These are phyloP conservation scores for Hesperia comma DNA, from an alignment of 2,888 invertebrate genomes.

Conservation along the genomic window DNA sequence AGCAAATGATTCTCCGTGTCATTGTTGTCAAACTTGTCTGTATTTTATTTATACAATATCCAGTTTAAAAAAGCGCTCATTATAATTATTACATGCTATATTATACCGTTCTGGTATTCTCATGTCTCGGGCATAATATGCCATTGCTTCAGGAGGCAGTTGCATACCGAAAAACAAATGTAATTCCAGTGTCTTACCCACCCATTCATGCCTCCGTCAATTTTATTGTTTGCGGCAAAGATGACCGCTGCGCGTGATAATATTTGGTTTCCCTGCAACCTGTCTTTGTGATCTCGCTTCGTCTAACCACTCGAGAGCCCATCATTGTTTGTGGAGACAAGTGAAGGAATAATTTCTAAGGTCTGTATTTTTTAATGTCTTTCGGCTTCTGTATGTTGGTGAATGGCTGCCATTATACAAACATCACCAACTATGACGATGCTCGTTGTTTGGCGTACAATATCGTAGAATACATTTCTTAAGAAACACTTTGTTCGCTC, in stretches of 20 bases:
- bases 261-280: constrained; percentile 74
- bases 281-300: constrained; percentile 65
- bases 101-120: neutral
- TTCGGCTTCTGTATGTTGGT: constrained; percentile 77
- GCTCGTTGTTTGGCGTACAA: constrained; percentile 49
- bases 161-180: constrained; percentile 7
- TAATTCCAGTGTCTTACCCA: constrained; percentile 38
- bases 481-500: constrained; percentile 41
- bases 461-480: constrained; percentile 32
- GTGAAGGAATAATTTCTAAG: constrained; percentile 68
- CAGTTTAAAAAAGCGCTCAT: neutral
- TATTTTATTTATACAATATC: neutral
- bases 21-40: constrained; percentile 26
- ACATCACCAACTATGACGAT: constrained; percentile 71
- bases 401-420: constrained; percentile 77
- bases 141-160: neutral
- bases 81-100: neutral
- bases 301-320: constrained; percentile 68
- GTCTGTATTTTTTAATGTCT: constrained; percentile 76
- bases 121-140: neutral
- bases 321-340: constrained; percentile 67
- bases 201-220: constrained; percentile 48
- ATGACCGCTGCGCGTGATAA: constrained; percentile 76
- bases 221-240: constrained; percentile 62
- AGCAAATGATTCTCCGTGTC: constrained; percentile 13